These are phyloP conservation scores for Arrhopalites spinosus DNA, from an alignment of 2,888 invertebrate species.

Conservation along the genomic window DNA sequence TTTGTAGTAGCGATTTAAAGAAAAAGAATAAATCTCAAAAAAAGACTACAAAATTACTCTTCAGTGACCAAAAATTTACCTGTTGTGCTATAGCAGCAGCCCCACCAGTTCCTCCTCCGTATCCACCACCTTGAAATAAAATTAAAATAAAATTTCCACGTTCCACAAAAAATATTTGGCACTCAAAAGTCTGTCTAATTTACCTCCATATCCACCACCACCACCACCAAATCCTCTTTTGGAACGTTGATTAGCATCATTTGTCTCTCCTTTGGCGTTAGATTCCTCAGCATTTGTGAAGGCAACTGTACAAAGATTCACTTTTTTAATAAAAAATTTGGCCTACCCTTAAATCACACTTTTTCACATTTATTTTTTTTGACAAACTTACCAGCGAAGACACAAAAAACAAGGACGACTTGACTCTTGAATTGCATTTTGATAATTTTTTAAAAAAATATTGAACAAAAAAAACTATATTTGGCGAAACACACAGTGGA, in stretches of 20 bases:
- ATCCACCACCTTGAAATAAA: background rate
- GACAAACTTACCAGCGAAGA: constrained; percentile 24
- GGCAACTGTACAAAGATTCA: constrained; percentile 3
- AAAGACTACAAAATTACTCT: too few relatives aligned
- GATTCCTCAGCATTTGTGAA: constrained; percentile 27
- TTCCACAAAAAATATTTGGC: background rate
- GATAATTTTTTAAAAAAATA: background rate
- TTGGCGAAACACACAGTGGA: background rate
- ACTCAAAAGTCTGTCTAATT: background rate
- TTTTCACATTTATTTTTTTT: background rate
- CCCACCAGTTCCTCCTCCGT: constrained; percentile 46
- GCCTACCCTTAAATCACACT: background rate
- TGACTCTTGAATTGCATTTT: constrained; percentile 19
- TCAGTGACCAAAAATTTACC: too few relatives aligned
- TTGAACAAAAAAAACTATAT: constrained; percentile 6
- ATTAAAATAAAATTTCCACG: background rate
- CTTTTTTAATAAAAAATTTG: background rate
- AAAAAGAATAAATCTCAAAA: too few relatives aligned
- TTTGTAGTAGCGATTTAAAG: too few relatives aligned
- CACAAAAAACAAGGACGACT: constrained; percentile 11
- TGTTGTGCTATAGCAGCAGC: constrained; percentile 54
- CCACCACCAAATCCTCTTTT: constrained; percentile 28
- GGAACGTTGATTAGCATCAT: constrained; percentile 5
- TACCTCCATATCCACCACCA: constrained; percentile 21
- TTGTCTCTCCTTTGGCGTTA: background rate